These are phyloP conservation scores for Asarcornis scutulata DNA, from an alignment of 2,113 vertebrate species.

Conservation along the genomic window DNA sequence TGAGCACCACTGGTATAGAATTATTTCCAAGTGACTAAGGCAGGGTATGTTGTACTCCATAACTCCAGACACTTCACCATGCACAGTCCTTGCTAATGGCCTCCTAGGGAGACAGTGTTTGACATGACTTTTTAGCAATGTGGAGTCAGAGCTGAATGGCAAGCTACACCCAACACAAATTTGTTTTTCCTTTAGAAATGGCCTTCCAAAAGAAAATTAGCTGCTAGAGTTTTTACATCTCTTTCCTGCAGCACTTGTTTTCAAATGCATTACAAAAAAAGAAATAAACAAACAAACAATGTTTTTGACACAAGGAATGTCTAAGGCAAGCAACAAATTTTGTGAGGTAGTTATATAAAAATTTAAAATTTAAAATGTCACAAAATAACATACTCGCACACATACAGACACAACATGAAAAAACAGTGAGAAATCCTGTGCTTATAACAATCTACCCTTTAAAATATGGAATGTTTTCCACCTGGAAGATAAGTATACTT, in stretches of 20 bases:
- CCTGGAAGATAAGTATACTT: neutral
- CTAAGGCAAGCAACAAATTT: neutral
- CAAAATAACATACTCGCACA: neutral
- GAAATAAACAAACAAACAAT: too few relatives aligned
- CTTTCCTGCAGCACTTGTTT: neutral
- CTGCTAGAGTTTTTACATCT: neutral
- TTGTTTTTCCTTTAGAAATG: neutral
- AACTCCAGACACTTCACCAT: neutral
- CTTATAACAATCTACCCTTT: neutral
- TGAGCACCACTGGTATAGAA: fast-evolving
- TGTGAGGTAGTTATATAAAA: neutral
- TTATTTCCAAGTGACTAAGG: neutral
- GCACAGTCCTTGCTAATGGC: neutral
- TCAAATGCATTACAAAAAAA: neutral
- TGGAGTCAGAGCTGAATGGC: neutral
- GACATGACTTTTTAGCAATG: neutral
- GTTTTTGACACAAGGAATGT: neutral
- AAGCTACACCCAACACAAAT: neutral
- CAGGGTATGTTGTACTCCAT: neutral
- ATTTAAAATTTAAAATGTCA: neutral
- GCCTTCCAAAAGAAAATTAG: neutral
- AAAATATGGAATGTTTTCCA: neutral
- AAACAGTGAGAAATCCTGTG: neutral
- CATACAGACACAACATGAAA: neutral
- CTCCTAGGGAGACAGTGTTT: neutral